A percentile compares a stretch with the other conserved stretches of the same genome.
These are phyloP conservation scores for Tenthredo livida DNA, from an alignment of 2,888 invertebrate genomes.

Conservation along the genomic window DNA sequence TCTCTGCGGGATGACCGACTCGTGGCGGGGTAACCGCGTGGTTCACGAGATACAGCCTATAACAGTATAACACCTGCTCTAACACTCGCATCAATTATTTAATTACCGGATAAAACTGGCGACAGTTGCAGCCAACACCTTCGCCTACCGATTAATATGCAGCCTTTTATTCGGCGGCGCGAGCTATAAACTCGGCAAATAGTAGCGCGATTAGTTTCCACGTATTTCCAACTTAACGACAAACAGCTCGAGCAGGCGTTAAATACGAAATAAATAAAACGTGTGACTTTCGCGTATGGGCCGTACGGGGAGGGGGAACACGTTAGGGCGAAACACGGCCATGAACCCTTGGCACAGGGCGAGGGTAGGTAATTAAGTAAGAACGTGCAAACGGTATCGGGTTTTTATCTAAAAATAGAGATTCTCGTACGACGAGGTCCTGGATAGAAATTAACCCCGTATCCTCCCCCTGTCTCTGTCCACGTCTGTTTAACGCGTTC, in stretches of 20 bases:
- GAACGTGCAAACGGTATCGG: conserved; percentile 23
- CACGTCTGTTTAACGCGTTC: conserved; percentile 14
- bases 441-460: conserved; percentile 65
- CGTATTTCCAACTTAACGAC: neutral
- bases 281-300: conserved; percentile 8
- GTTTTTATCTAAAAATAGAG: conserved; percentile 21
- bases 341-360: neutral
- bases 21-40: too few relatives aligned
- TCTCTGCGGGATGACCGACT: conserved; percentile 23
- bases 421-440: neutral
- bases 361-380: conserved; percentile 37
- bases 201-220: neutral
- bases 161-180: neutral
- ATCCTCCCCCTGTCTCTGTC: conserved; percentile 56
- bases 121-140: conserved; percentile 26
- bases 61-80: conserved; percentile 23
- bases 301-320: neutral
- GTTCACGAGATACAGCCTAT: neutral
- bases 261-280: conserved; percentile 4
- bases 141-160: neutral
- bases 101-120: neutral
- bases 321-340: neutral
- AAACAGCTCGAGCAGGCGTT: conserved; percentile 6
- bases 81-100: conserved; percentile 41
- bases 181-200: neutral